Evolutionary conservation across 2,888 invertebrate species (phyloP).

Genomic region (Sympetrum striolatum): DNA sequence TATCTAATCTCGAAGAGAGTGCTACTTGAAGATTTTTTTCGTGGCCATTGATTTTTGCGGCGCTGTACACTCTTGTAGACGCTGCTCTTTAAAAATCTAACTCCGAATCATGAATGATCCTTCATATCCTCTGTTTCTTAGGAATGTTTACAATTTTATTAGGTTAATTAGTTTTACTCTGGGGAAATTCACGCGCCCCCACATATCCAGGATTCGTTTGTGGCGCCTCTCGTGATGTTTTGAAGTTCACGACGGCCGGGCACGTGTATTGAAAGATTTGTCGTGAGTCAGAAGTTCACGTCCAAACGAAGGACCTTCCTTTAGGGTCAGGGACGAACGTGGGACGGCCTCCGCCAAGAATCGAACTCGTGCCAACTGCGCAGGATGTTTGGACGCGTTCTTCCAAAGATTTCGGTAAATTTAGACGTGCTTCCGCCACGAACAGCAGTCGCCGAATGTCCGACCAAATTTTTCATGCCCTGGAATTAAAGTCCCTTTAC

Average conservation of each 20-base stretch:
- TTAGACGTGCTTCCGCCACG: background rate
- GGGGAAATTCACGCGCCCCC: too few relatives aligned
- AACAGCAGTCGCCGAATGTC: background rate
- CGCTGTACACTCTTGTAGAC: background rate
- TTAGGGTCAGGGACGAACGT: background rate
- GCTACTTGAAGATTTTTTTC: background rate
- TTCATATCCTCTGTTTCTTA: background rate
- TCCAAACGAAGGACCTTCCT: background rate
- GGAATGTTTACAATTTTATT: background rate
- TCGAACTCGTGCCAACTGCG: background rate
- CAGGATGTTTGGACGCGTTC: background rate
- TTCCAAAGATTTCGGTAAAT: background rate
- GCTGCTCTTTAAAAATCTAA: background rate
- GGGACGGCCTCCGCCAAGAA: background rate
- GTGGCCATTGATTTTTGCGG: background rate
- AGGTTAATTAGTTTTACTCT: too few relatives aligned
- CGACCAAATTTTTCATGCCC: background rate
- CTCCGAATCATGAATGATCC: background rate
- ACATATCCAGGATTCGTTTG: too few relatives aligned
- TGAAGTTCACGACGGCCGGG: background rate
- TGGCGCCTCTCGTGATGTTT: too few relatives aligned
- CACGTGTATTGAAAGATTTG: background rate
- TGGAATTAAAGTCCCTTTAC: background rate
- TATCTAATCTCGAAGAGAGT: background rate
- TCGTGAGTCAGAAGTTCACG: background rate